A percentile compares a stretch with the other conserved stretches of the same genome.
Conservation (phyloP, 2,888 invertebrate species). For the Diploptera punctata region DNA sequence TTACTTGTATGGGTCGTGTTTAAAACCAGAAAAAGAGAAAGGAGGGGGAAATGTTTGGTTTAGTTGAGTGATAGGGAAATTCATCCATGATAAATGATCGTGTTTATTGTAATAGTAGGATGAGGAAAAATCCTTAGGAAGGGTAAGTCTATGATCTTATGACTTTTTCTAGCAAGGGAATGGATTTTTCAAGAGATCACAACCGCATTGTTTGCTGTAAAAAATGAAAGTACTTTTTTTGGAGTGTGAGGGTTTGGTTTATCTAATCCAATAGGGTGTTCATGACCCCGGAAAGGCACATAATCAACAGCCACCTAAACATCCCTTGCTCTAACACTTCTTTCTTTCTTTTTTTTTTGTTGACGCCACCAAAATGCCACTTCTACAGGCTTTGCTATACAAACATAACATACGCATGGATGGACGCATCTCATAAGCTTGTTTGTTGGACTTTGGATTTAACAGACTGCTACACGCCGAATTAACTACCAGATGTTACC, state of each 20-base stretch:
- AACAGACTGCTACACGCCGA: slow-evolving; percentile 1
- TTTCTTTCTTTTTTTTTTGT: neutral
- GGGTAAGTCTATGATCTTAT: slow-evolving; percentile 5
- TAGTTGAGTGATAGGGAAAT: slow-evolving; percentile 32
- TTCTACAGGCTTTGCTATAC: slow-evolving; percentile 20
- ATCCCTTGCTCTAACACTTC: neutral
- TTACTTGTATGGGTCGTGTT: slow-evolving; percentile 9
- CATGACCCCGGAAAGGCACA: slow-evolving; percentile 26
- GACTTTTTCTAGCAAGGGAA: neutral
- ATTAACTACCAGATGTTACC: slow-evolving; percentile 6
- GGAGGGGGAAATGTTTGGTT: slow-evolving; percentile 8
- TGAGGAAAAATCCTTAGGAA: neutral
- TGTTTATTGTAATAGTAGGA: neutral
- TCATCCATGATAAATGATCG: slow-evolving; percentile 32
- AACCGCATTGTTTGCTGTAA: too few species aligned
- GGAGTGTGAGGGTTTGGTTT: neutral
- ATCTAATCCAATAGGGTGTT: slow-evolving; percentile 2
- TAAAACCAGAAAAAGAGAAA: neutral
- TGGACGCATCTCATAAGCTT: neutral
- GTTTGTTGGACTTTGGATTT: neutral
- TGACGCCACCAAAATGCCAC: slow-evolving; percentile 15
- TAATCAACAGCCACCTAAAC: slow-evolving; percentile 18
- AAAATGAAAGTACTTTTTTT: too few species aligned
- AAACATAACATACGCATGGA: slow-evolving; percentile 18
- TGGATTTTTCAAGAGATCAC: slow-evolving; percentile 1